A percentile compares a stretch with the other conserved stretches of the same genome.
Evolutionary conservation across 2,113 vertebrate species (phyloP).

Genomic region (Heterotilapia buettikoferi): DNA sequence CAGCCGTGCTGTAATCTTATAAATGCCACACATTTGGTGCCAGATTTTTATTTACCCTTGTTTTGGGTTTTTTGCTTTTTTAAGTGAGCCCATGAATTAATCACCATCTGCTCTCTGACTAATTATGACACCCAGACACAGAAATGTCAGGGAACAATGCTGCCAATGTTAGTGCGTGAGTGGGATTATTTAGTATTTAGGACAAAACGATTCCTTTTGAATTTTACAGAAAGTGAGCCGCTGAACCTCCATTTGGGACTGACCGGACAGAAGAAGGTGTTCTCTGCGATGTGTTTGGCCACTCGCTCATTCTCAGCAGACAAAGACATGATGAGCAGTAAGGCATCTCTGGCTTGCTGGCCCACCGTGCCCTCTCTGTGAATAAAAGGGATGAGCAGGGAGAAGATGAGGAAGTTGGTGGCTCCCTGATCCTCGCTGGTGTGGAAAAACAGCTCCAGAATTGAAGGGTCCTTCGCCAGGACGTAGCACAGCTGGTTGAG

Average conservation of each 20-base stretch:
- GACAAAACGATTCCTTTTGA: neutral
- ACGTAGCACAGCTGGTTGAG: conserved; percentile 92
- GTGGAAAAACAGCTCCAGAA: conserved; percentile 96
- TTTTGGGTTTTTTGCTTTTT: neutral
- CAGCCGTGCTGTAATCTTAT: neutral
- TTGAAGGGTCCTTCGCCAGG: conserved; percentile 89
- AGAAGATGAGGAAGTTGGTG: conserved; percentile 97
- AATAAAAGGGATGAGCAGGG: conserved; percentile 93
- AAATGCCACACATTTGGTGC: conserved; percentile 17
- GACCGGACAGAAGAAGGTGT: conserved; percentile 96
- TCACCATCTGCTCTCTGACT: neutral
- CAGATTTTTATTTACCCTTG: neutral
- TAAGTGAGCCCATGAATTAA: neutral
- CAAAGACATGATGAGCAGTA: conserved; percentile 96
- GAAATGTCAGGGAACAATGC: neutral
- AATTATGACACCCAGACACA: neutral
- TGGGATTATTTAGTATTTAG: neutral
- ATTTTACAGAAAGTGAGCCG: rapidly evolving
- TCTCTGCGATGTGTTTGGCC: conserved; percentile 87
- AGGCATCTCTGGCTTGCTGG: conserved; percentile 89
- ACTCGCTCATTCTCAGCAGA: conserved; percentile 89
- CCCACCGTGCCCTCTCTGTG: conserved; percentile 91
- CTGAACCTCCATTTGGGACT: neutral
- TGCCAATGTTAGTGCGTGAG: neutral
- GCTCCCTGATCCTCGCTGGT: conserved; percentile 97